Evolutionary conservation across 2,888 invertebrate genomes (phyloP), one percentile per base, ranked within the genome.

Genomic region (Eupeodes luniger): DNA sequence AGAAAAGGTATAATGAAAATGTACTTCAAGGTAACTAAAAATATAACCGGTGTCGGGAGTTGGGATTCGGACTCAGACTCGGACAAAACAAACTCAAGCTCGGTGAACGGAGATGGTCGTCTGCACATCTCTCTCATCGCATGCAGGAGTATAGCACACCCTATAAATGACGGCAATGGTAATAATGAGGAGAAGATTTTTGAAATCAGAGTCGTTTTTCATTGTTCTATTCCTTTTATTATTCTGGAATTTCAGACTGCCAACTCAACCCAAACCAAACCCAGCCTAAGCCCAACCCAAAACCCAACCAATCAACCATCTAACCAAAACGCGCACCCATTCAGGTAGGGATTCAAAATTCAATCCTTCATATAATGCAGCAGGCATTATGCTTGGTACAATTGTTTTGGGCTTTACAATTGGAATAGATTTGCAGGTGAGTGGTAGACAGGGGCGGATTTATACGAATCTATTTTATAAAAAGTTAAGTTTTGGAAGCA

Each of bases 221-320:
- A 88, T 88, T 84, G 88, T 88, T 77, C 84, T 84, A 76, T 55
- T 57, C 72, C 69, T 51, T 81, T 77, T 57, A 81, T 88, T 88
- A 81, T 83, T 72, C 72, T 36, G 40, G 40, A 57, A 47, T 59
- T 69, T 84, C 69, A 19, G 61, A 80, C 72, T 82, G 66, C 72
- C 66, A 83, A 57, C 40, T 40, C 40, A 40, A 40, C 40, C 40
- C 40, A 40, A 5, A 2, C 9, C 4, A 40, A 40, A 27, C 27
- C 27, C 27, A 27, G 27, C 27, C 27, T 27, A 27, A 27, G 27
- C 40, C 9, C 40, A 40, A 40, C 40, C 40, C 40, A 40, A 27
- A 27, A 40, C 40, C 40, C 40, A 40, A 40, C 40, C 6, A 40
- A 40, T 40, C 40, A 40, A 75, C 34, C 1, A 66, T 27, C 67